Percentiles rank a stretch among this genome's conserved stretches.
These are phyloP conservation scores for Sarcophilus harrisii DNA, from an alignment of 2,797 vertebrate genomes.

Conservation along the genomic window DNA sequence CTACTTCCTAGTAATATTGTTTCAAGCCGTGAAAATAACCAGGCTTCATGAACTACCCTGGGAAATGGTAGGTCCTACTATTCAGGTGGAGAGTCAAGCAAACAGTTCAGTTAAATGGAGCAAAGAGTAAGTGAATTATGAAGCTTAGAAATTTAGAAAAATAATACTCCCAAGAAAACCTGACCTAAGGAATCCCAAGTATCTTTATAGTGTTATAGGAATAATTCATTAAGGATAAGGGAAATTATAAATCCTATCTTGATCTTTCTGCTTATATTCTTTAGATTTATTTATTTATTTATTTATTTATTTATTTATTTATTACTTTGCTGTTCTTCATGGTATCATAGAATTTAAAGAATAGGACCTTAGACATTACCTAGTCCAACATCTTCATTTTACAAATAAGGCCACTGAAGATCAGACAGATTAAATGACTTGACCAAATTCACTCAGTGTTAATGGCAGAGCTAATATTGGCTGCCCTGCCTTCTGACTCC, in stretches of 20 bases:
- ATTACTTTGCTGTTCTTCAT: neutral
- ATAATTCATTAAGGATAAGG: neutral
- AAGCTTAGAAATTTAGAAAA: neutral
- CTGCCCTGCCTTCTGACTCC: neutral
- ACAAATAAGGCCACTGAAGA: neutral
- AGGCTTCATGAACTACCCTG: neutral
- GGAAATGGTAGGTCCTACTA: neutral
- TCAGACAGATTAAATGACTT: neutral
- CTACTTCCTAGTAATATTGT: neutral
- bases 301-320: too few species aligned
- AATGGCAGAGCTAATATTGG: neutral
- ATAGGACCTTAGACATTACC: neutral
- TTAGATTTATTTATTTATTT: neutral
- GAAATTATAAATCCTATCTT: neutral
- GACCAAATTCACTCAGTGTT: neutral
- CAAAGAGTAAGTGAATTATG: conserved; percentile 3
- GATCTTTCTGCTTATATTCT: neutral
- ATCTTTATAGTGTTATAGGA: neutral
- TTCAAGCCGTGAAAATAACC: neutral
- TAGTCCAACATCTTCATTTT: neutral
- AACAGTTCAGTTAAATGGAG: neutral
- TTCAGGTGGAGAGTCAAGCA: neutral
- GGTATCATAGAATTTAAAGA: neutral
- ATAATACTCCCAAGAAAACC: neutral
- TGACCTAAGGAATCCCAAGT: neutral